Conservation (phyloP, 1,140 invertebrate species). For the Philopotamus ludificatus region DNA sequence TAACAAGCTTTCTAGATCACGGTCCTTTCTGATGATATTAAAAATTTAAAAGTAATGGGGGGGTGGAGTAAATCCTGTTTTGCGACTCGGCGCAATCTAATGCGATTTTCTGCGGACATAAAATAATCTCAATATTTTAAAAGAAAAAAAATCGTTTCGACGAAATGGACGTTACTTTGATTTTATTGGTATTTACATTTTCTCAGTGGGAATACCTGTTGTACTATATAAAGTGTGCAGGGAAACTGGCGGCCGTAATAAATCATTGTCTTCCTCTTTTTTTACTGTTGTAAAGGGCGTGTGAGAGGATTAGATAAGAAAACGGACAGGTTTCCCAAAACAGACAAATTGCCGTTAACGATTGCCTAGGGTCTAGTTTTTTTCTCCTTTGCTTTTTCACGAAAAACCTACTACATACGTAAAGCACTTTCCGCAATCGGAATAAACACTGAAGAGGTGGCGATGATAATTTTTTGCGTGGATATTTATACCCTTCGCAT, state of each 20-base stretch:
- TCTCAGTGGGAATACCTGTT: slow-evolving; percentile 2
- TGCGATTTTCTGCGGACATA: too few species aligned
- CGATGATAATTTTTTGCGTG: not conserved
- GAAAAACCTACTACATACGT: not conserved
- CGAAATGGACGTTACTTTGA: not conserved
- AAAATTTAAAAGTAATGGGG: too few species aligned
- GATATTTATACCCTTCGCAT: not conserved
- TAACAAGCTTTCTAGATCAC: too few species aligned
- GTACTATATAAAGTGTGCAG: not conserved
- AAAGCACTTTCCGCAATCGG: not conserved
- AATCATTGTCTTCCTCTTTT: slow-evolving; percentile 12
- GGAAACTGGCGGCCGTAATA: slow-evolving; percentile 2
- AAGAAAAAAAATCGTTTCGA: not conserved
- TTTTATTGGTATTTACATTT: not conserved
- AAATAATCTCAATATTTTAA: not conserved
- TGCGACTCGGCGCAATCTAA: too few species aligned
- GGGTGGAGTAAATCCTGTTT: too few species aligned
- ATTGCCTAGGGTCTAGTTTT: slow-evolving; percentile 2
- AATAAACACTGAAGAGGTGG: not conserved
- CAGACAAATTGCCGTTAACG: slow-evolving; percentile 21
- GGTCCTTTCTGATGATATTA: too few species aligned
- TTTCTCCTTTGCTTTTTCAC: slow-evolving; percentile 2
- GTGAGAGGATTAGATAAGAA: slow-evolving; percentile 17
- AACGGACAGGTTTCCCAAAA: slow-evolving; percentile 18
- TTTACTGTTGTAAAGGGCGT: slow-evolving; percentile 13